Percentiles rank a stretch among this genome's conserved stretches.
phyloP scores from a whole-genome alignment of 2,797 vertebrate genomes.

The Micromesistius poutassou region DNA sequence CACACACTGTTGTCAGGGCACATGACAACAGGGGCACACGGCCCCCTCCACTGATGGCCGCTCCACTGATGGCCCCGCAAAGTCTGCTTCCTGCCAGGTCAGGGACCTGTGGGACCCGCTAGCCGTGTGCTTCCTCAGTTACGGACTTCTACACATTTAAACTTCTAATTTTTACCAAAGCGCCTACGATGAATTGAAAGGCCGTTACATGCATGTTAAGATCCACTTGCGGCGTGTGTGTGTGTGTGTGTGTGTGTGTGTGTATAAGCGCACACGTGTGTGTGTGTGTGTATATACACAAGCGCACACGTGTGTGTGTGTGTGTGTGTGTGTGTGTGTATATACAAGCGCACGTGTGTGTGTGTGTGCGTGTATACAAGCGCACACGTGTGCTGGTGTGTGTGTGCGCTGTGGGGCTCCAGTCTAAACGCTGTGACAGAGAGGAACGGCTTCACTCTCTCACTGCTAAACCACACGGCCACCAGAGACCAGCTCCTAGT shows the following conservation, averaged over 20 bases:
- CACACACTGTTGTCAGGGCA: constrained; percentile 22
- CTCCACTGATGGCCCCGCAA: neutral
- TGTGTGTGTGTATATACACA: neutral
- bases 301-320: neutral
- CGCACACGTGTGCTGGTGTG: constrained; percentile 16
- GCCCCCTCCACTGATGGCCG: neutral
- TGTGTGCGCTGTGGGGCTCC: constrained; percentile 18
- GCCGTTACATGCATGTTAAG: neutral
- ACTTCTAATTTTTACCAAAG: neutral
- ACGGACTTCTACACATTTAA: neutral
- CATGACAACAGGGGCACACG: neutral
- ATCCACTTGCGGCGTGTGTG: neutral
- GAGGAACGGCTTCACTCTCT: constrained; percentile 17
- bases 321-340: too few relatives aligned
- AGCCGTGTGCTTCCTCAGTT: neutral
- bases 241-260: too few relatives aligned
- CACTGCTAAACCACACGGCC: constrained; percentile 33
- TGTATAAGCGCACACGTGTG: too few relatives aligned
- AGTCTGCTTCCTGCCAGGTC: neutral
- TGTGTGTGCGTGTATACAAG: neutral
- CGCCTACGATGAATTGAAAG: neutral
- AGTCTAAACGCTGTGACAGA: constrained; percentile 34
- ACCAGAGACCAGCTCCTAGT: constrained; percentile 28
- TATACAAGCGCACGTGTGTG: too few relatives aligned
- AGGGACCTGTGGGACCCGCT: neutral